Evolutionary conservation across 2,113 vertebrate species (phyloP).

Genomic region (Alexandromys fortis): DNA sequence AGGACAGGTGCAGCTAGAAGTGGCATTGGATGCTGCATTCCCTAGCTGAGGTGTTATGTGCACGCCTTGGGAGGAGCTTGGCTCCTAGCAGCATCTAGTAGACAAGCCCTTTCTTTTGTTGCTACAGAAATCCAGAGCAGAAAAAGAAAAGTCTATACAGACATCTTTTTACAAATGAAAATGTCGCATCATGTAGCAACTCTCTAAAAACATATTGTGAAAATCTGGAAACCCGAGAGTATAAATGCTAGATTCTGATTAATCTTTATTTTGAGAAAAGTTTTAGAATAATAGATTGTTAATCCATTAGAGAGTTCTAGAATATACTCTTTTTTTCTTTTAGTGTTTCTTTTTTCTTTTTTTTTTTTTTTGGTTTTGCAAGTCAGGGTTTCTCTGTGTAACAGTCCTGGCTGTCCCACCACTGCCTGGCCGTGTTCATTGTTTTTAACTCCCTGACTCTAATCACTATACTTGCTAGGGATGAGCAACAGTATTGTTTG

Average conservation of each 20-base stretch:
- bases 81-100: background rate
- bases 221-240: background rate
- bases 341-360: too few relatives aligned
- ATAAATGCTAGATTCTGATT: constrained; percentile 3
- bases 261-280: background rate
- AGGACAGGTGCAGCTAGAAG: background rate
- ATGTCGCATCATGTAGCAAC: background rate
- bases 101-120: background rate
- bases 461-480: background rate
- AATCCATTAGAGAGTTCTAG: background rate
- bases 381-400: too few relatives aligned
- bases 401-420: too few relatives aligned
- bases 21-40: background rate
- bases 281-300: constrained; percentile 26
- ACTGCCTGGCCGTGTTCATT: too few relatives aligned
- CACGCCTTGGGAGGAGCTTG: background rate
- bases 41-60: too few relatives aligned
- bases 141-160: background rate
- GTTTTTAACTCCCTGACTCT: background rate
- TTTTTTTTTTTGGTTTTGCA: too few relatives aligned
- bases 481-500: background rate
- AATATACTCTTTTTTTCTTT: background rate
- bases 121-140: constrained; percentile 5
- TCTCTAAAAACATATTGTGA: background rate
- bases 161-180: background rate